These are phyloP conservation scores for Rousettus madagascariensis DNA, from an alignment of 2,797 vertebrate species.

Conservation along the genomic window DNA sequence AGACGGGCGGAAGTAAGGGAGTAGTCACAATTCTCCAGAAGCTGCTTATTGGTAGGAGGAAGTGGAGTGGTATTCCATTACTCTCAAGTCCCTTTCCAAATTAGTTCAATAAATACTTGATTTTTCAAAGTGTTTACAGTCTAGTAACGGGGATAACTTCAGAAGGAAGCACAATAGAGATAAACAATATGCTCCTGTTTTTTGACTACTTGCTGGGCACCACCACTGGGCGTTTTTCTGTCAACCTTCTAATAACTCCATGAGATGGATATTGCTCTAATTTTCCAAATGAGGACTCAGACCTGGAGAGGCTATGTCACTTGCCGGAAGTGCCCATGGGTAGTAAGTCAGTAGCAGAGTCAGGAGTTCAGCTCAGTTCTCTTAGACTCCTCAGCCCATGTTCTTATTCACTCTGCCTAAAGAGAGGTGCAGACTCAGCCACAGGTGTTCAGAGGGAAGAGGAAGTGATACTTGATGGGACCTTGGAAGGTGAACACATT, in stretches of 20 bases:
- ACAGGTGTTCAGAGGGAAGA: accelerated
- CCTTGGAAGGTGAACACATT: not conserved
- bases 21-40: not conserved
- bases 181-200: not conserved
- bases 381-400: not conserved
- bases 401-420: not conserved
- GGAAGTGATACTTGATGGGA: not conserved
- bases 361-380: not conserved
- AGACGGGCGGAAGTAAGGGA: not conserved
- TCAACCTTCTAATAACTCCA: not conserved
- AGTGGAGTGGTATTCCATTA: not conserved
- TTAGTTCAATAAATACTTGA: not conserved
- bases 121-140: not conserved
- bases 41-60: not conserved
- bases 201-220: not conserved
- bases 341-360: not conserved
- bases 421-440: not conserved
- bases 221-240: not conserved
- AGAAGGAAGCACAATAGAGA: not conserved
- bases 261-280: not conserved
- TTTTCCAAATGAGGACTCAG: constrained; percentile 8
- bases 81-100: not conserved
- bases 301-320: not conserved
- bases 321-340: not conserved
- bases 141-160: not conserved